Evolutionary conservation across 2,888 invertebrate genomes (phyloP), one percentile per base, ranked within the genome.

Genomic region (Athalia cordata): DNA sequence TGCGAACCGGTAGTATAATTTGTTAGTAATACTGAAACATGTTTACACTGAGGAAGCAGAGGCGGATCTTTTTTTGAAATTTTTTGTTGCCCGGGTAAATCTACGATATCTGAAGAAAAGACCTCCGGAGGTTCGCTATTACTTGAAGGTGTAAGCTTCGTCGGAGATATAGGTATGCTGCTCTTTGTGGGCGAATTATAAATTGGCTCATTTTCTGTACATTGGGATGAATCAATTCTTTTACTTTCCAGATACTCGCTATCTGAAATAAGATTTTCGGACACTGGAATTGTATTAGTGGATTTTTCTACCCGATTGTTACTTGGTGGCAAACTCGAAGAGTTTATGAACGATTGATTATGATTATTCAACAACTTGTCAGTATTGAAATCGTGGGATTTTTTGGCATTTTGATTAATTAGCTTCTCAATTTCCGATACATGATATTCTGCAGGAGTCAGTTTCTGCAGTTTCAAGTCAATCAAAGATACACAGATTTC

Each of bases 381-480:
- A 9, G 0, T 13, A 29, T 50, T 2, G 5, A 5, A 67, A 67
- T 50, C 7, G 50, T 50, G 6, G 9, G 49, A 50, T 13, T 67
- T 47, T 67, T 57, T 13, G 3, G 9, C 8, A n/a, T 68, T 43
- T 68, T 68, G n/a, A 29, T 11, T 29, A 55, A 29, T 11, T 11
- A 29, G 52, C 59, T 72, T 47, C 8, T 59, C 59, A 59, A 57
- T 49, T 15, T 72, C 8, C 7, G 59, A 72, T 47, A 59, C 72
- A 4, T 1, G 13, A 72, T 59, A 59, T 72, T 45, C 47, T 4
- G 72, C 13, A 8, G 5, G 8, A 11, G 47, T 4, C 47, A 45
- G 45, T 59, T 72, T 72, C 45, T 15, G 45, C 7, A 45, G 45
- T 47, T 72, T 57, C 0, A 57, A 47, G 57, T 72, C 57, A 9